These are phyloP conservation scores for Oryzias woworae DNA, from an alignment of 2,113 vertebrate species.

Conservation along the genomic window DNA sequence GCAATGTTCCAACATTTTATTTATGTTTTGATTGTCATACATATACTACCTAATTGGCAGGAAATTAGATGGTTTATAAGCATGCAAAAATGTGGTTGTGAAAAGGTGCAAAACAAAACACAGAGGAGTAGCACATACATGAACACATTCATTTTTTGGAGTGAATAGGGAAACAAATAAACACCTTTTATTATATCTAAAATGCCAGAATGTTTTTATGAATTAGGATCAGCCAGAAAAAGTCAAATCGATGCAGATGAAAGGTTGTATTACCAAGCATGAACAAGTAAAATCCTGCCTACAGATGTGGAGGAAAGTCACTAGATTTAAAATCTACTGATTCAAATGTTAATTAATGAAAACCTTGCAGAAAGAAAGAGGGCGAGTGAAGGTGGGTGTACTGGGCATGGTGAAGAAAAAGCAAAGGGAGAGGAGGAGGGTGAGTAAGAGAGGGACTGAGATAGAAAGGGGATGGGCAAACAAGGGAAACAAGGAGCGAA, in stretches of 20 bases:
- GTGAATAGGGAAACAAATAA: too few species aligned
- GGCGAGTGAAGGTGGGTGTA: slow-evolving; percentile 71
- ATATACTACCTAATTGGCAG: too few species aligned
- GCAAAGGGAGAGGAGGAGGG: slow-evolving; percentile 65
- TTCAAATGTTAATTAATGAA: slow-evolving; percentile 97
- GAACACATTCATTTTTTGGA: too few species aligned
- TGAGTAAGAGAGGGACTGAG: slow-evolving; percentile 78
- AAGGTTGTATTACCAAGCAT: too few species aligned
- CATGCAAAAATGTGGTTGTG: too few species aligned
- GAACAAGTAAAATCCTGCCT: too few species aligned
- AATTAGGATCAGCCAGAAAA: slow-evolving; percentile 62
- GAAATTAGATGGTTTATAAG: too few species aligned
- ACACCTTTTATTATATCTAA: slow-evolving; percentile 58
- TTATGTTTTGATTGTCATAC: too few species aligned
- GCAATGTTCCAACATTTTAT: too few species aligned
- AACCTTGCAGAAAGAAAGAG: slow-evolving; percentile 86
- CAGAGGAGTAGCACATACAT: too few species aligned
- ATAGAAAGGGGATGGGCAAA: slow-evolving; percentile 85
- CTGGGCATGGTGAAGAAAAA: slow-evolving; percentile 64
- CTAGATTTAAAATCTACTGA: slow-evolving; percentile 97
- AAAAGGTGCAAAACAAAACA: too few species aligned
- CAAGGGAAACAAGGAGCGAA: slow-evolving; percentile 92
- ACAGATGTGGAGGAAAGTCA: slow-evolving; percentile 75
- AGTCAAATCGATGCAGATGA: slow-evolving; percentile 33
- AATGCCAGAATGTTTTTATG: slow-evolving; percentile 63